phyloP scores from a whole-genome alignment of 2,797 vertebrate species.

The Merluccius polli region DNA sequence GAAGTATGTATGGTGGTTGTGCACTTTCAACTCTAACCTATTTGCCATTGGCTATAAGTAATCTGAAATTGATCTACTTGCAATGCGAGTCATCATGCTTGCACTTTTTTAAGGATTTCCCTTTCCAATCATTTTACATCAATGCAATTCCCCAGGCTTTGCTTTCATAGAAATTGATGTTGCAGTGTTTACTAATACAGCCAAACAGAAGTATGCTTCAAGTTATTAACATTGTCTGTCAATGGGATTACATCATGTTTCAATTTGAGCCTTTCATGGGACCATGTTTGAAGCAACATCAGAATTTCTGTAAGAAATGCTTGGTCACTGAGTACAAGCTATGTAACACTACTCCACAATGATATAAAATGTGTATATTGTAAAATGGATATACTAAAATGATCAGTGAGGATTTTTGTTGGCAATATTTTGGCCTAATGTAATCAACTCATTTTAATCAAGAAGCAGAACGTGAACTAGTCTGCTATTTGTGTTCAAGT shows the following conservation, averaged over 20 bases:
- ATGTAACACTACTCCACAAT: conserved; percentile 35
- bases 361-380: background rate
- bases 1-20: background rate
- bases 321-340: conserved; percentile 18
- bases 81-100: background rate
- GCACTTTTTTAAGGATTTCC: no score
- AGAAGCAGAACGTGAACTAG: conserved; percentile 26
- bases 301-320: background rate
- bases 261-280: background rate
- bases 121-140: background rate
- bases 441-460: conserved; percentile 25
- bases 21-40: background rate
- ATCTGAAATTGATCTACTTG: background rate
- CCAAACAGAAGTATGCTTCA: background rate
- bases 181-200: background rate
- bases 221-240: background rate
- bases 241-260: background rate
- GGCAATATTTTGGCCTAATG: conserved; percentile 23
- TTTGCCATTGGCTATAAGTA: background rate
- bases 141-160: background rate
- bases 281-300: background rate
- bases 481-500: conserved; percentile 51
- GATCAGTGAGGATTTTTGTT: background rate
- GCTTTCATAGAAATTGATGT: background rate
- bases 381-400: conserved; percentile 15